Percentiles rank a stretch among this genome's conserved stretches.
Evolutionary conservation across 2,888 invertebrate genomes (phyloP).

Genomic region (Trichogramma dendrolimi): DNA sequence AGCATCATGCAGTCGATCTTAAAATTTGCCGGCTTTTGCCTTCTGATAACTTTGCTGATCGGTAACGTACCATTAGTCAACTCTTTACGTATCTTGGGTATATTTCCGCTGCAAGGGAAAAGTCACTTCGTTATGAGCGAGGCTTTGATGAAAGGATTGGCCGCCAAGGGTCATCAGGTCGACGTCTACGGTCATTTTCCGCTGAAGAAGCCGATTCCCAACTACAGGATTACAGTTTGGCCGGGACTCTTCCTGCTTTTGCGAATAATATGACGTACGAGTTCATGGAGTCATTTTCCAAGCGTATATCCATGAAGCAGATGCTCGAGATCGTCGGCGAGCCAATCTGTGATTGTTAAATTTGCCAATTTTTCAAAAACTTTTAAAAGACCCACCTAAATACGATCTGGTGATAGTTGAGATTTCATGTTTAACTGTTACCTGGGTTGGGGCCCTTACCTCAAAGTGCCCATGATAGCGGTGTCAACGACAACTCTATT

Average conservation of each 20-base stretch:
- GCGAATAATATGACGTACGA: slow-evolving; percentile 39
- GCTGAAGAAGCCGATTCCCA: slow-evolving; percentile 34
- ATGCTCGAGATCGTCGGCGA: neutral
- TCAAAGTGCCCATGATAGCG: slow-evolving; percentile 17
- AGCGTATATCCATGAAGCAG: neutral
- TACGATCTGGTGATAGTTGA: slow-evolving; percentile 39
- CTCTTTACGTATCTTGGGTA: neutral
- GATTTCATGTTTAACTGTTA: slow-evolving; percentile 23
- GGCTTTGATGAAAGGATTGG: slow-evolving; percentile 50
- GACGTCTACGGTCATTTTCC: slow-evolving; percentile 46
- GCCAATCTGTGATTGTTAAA: slow-evolving; percentile 20
- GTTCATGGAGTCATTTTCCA: slow-evolving; percentile 9
- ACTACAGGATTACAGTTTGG: slow-evolving; percentile 41
- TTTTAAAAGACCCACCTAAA: slow-evolving; percentile 37
- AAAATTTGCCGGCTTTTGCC: no score
- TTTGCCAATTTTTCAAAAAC: slow-evolving; percentile 30
- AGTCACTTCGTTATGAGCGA: slow-evolving; percentile 55
- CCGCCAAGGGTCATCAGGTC: slow-evolving; percentile 54
- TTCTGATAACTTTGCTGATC: no score
- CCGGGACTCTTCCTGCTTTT: slow-evolving; percentile 27
- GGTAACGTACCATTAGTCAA: no score
- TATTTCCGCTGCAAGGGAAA: slow-evolving; percentile 52
- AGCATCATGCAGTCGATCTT: no score
- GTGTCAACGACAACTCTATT: slow-evolving; percentile 8
- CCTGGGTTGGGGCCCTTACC: slow-evolving; percentile 12